Evolutionary conservation across 2,888 invertebrate genomes (phyloP).

Genomic region (Eristalinus aeneus): DNA sequence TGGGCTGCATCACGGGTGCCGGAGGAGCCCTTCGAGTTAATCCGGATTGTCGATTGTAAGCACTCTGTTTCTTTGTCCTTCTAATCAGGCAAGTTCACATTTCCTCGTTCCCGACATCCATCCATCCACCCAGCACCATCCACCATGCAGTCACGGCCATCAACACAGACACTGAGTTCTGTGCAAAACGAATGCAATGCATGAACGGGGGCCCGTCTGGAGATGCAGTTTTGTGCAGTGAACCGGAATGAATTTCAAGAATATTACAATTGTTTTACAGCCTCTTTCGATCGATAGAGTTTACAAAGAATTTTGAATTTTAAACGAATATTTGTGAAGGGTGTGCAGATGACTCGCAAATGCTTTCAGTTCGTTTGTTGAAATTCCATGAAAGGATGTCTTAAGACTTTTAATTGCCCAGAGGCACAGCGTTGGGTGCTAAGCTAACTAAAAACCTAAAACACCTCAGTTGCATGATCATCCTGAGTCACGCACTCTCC

Average conservation of each 20-base stretch:
- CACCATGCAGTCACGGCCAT: neutral
- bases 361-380: too few species aligned
- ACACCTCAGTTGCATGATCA: slow-evolving; percentile 28
- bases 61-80: neutral
- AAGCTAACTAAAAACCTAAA: neutral
- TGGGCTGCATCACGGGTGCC: neutral
- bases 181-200: neutral
- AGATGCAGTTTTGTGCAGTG: neutral
- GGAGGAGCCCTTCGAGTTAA: neutral
- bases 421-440: too few species aligned
- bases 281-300: neutral
- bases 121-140: too few species aligned
- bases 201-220: neutral
- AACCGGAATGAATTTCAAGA: neutral
- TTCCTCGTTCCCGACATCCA: neutral
- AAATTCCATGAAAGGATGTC: neutral
- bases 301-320: neutral
- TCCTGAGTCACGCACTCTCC: slow-evolving; percentile 28
- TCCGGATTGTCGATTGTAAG: neutral
- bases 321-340: neutral
- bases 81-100: neutral
- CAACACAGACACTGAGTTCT: neutral
- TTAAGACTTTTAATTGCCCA: slow-evolving; percentile 3
- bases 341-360: too few species aligned
- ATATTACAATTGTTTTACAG: neutral